These are phyloP conservation scores for Chrysomela aeneicollis DNA, from an alignment of 2,888 invertebrate genomes.

Conservation along the genomic window DNA sequence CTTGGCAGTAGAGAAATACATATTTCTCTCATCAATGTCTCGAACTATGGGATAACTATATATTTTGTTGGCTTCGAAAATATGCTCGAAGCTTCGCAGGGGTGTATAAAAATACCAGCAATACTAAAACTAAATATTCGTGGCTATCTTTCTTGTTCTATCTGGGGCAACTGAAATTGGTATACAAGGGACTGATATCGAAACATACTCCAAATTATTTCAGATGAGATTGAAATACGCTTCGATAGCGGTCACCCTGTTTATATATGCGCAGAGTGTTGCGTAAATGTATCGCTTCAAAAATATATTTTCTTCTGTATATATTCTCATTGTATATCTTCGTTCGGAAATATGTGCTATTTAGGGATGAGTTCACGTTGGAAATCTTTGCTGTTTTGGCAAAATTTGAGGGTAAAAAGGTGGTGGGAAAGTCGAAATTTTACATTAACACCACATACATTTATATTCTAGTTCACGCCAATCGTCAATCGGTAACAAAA, in stretches of 20 bases:
- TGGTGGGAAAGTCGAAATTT: slow-evolving; percentile 39
- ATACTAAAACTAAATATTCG: background rate
- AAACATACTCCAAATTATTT: too few relatives aligned
- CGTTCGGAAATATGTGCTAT: background rate
- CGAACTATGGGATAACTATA: slow-evolving; percentile 24
- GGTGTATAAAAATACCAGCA: background rate
- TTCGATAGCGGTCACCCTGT: too few relatives aligned
- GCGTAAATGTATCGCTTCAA: background rate
- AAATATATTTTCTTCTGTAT: background rate
- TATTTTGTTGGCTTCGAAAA: slow-evolving; percentile 16
- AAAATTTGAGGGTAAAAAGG: slow-evolving; percentile 40
- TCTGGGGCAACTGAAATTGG: background rate
- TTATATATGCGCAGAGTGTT: background rate
- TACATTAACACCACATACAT: slow-evolving; percentile 55
- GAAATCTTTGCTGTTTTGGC: slow-evolving; percentile 9
- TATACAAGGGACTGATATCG: too few relatives aligned
- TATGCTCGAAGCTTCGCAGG: background rate
- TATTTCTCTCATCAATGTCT: background rate
- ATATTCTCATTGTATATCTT: background rate
- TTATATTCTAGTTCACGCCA: slow-evolving; percentile 58
- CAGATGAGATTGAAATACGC: too few relatives aligned
- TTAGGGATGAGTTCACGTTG: slow-evolving; percentile 2
- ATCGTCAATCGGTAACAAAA: slow-evolving; percentile 58
- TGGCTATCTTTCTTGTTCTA: background rate
- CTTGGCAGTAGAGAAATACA: slow-evolving; percentile 27